Evolutionary conservation across 2,797 vertebrate genomes (phyloP).

Genomic region (Phoeniculus purpureus): DNA sequence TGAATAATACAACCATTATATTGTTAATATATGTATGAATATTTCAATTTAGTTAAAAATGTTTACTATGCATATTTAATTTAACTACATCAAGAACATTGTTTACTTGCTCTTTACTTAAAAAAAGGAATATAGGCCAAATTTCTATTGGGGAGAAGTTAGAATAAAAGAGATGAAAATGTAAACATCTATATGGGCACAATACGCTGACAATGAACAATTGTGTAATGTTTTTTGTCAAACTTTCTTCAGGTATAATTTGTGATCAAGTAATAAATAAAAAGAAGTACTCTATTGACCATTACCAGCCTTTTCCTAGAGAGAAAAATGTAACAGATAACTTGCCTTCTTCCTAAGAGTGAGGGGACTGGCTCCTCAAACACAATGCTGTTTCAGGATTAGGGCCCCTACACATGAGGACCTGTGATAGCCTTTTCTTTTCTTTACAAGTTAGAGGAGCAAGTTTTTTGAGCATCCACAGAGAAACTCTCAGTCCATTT

Average conservation of each 20-base stretch:
- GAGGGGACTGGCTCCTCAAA: background rate
- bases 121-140: background rate
- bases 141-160: background rate
- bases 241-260: background rate
- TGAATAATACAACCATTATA: background rate
- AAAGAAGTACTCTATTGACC: background rate
- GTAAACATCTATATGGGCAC: background rate
- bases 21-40: background rate
- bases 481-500: background rate
- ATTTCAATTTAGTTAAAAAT: background rate
- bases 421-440: background rate
- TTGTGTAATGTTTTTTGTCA: background rate
- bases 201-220: background rate
- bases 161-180: background rate
- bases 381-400: background rate
- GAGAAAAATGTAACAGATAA: background rate
- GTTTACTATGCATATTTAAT: background rate
- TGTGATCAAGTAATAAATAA: background rate
- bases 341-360: background rate
- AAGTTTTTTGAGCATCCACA: background rate
- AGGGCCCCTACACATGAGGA: accelerated
- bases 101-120: too few species aligned
- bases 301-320: background rate
- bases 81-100: background rate
- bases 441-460: background rate